Conservation (phyloP, 2,888 invertebrate genomes). For the Tolmerus cingulatus region DNA sequence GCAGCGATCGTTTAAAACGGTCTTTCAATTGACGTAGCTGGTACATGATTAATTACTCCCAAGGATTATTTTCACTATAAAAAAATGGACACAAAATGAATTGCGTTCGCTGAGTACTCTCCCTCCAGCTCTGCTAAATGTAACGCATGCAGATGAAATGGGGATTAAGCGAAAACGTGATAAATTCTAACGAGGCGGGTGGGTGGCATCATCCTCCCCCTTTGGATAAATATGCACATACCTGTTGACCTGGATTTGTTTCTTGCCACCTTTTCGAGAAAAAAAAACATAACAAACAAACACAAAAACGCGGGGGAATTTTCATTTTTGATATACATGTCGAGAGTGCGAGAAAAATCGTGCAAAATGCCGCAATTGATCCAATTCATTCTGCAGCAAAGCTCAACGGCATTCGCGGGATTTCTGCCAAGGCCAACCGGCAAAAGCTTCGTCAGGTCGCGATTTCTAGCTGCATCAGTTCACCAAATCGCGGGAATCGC, state of each 20-base stretch:
- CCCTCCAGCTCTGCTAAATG: background rate
- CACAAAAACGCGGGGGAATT: background rate
- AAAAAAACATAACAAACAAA: background rate
- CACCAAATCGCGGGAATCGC: background rate
- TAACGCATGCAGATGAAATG: background rate
- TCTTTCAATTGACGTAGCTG: background rate
- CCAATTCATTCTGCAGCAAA: background rate
- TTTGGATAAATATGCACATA: background rate
- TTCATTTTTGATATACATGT: background rate
- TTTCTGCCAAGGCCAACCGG: background rate
- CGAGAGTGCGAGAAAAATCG: background rate
- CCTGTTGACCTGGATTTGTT: slow-evolving; percentile 23
- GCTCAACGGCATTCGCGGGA: background rate
- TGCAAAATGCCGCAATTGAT: slow-evolving; percentile 2
- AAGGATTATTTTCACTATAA: background rate
- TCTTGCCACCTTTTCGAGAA: background rate
- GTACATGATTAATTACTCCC: background rate
- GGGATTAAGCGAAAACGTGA: background rate
- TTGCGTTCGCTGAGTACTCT: background rate
- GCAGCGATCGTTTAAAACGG: background rate
- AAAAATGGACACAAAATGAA: background rate
- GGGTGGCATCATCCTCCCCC: background rate
- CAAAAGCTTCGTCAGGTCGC: background rate
- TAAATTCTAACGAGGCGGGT: background rate
- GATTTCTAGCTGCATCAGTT: background rate